A percentile compares a stretch with the other conserved stretches of the same genome.
Conservation (phyloP, 2,888 invertebrate species). For the Aphidoletes aphidimyza region DNA sequence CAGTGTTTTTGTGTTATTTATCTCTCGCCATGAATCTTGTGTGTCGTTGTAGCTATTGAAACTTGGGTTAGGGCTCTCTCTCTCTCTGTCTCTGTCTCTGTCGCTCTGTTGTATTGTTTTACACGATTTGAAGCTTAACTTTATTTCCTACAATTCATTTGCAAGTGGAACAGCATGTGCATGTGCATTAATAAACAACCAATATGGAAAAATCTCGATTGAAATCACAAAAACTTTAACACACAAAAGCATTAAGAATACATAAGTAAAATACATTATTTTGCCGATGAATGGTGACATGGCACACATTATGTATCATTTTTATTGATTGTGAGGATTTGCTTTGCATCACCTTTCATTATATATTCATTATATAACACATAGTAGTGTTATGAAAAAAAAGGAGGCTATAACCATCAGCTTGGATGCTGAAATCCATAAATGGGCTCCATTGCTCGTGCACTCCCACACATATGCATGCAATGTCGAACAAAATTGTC, state of each 20-base stretch:
- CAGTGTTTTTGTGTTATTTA: slow-evolving; percentile 1
- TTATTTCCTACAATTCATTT: neutral
- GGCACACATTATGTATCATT: neutral
- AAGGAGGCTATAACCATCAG: too few relatives aligned
- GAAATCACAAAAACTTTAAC: neutral
- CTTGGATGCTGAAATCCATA: too few relatives aligned
- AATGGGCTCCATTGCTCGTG: too few relatives aligned
- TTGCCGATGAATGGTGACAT: neutral
- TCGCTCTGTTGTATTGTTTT: neutral
- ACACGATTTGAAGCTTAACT: neutral
- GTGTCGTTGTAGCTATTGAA: neutral
- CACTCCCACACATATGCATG: neutral
- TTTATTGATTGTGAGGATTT: slow-evolving; percentile 18
- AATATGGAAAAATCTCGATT: neutral
- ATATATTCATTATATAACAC: too few relatives aligned
- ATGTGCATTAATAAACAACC: slow-evolving; percentile 32
- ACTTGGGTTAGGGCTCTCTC: neutral
- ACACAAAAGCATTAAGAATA: slow-evolving; percentile 1
- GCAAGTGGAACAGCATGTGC: neutral
- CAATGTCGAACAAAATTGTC: neutral
- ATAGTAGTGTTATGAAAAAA: too few relatives aligned
- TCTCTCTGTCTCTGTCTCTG: neutral
- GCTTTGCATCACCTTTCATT: slow-evolving; percentile 13
- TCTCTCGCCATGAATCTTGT: neutral
- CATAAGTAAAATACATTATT: slow-evolving; percentile 17